phyloP scores from a whole-genome alignment of 1,140 invertebrate genomes.

The Prorops nasuta region DNA sequence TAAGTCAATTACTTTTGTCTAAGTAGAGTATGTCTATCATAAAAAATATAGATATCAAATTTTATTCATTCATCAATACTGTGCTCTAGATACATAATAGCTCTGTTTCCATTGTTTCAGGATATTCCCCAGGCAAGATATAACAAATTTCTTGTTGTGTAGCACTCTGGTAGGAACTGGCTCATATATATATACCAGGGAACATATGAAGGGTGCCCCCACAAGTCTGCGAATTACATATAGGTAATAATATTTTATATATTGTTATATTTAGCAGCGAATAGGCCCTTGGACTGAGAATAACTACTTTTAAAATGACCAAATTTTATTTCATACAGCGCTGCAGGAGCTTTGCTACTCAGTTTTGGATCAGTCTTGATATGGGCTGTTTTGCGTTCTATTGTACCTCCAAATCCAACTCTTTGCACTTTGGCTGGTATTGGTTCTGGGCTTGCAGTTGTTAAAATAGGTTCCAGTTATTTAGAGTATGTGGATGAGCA shows the following conservation, averaged over 20 bases:
- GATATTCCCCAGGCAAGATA: slow-evolving; percentile 60
- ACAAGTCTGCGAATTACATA: slow-evolving; percentile 52
- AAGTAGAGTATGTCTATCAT: too few species aligned
- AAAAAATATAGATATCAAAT: too few species aligned
- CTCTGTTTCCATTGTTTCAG: too few species aligned
- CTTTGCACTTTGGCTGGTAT: slow-evolving; percentile 63
- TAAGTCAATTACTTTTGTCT: too few species aligned
- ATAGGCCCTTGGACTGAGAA: too few species aligned
- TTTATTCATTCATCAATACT: too few species aligned
- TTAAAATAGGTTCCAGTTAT: slow-evolving; percentile 65
- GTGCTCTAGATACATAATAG: too few species aligned
- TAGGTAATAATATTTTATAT: slow-evolving; percentile 50
- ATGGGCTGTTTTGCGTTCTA: slow-evolving; percentile 69
- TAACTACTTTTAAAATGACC: too few species aligned
- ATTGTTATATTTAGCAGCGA: too few species aligned
- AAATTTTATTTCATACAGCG: slow-evolving; percentile 48
- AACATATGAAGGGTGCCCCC: slow-evolving; percentile 56
- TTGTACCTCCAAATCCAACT: slow-evolving; percentile 64
- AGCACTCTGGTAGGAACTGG: slow-evolving; percentile 62
- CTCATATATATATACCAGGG: slow-evolving; percentile 65
- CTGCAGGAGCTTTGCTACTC: slow-evolving; percentile 66
- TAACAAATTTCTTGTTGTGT: slow-evolving; percentile 61
- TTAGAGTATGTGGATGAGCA: slow-evolving; percentile 53
- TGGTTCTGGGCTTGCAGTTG: slow-evolving; percentile 60
- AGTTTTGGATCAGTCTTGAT: slow-evolving; percentile 71